Evolutionary conservation across 2,888 invertebrate species (phyloP), one percentile per base, ranked within the genome.

Genomic region (Lordiphosa andalusiaca): DNA sequence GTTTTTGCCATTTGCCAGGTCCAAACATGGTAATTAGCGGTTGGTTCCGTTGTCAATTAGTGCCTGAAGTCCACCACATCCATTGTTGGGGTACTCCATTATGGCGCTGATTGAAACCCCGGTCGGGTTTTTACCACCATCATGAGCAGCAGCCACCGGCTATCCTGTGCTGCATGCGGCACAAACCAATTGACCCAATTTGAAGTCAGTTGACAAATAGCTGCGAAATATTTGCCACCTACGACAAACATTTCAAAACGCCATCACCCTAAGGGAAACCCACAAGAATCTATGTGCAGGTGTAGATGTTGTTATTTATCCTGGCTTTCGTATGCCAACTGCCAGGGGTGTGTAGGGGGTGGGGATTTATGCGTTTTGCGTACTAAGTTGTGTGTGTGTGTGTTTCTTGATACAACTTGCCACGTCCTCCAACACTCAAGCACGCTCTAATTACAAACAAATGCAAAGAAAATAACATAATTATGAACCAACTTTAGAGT

Each of bases 141-240:
- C 42, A 12, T 40, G 21, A 12, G 12, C 23, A 12, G 5, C 13
- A 9, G 25, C 25, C n/a, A 13, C 25, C 25, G 42, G 13, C 12
- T 42, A 42, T 53, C 63, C 44, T 50, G 40, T 56, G 55, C 55
- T 56, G 42, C 51, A 62, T 78, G 76, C 69, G 85, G 69, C 80
- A 57, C 74, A 66, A 75, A 70, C 83, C 83, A 83, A 81, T 81
- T 75, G 81, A 83, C 81, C 85, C 80, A 73, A 81, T 83, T 83
- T 73, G 80, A 85, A 85, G 75, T 68, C 67, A 64, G 71, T 69
- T 69, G 73, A 77, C 73, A 75, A 75, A 75, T 73, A 74, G 80
- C 81, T 84, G 73, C 73, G 60, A 71, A 83, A 75, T 65, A 58
- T 66, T 69, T 66, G 63, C 71, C 82, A 65, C 69, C 61, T 61